Evolutionary conservation across 1,140 invertebrate genomes (phyloP), one percentile per base, ranked within the genome.

Genomic region (Drosophila sp.): DNA sequence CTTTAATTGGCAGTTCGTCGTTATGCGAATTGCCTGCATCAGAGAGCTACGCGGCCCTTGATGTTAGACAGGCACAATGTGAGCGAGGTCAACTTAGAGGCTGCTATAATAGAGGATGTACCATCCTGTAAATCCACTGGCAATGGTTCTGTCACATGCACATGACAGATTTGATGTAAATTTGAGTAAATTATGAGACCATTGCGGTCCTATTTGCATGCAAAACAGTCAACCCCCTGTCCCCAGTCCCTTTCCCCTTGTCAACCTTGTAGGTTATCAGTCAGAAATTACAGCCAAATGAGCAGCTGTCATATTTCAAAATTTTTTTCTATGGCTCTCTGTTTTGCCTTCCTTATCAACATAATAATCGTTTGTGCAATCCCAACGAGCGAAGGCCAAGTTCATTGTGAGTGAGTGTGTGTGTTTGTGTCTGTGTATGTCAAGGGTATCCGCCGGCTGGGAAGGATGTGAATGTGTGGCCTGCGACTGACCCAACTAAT

Each of bases 401-500:
- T 89, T 89, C 83, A 72, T 59, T 59, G 67, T 18, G 16, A 50
- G 21, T 21, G 38, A 7, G 27, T 63, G n/a, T 32, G 14, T 40
- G 36, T 50, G 50, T 46, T 36, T 50, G 56, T 48, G 67, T 45
- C 50, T 54, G 67, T 71, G 53, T 41, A 46, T 64, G 66, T 86
- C 83, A 86, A 82, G 82, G 82, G 18, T 83, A 87, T 72, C 62
- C 50, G 63, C 27, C 4, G 7, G 4, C 27, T 29, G 27, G 4
- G 4, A 29, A 29, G 27, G 59, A 64, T 54, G 54, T 76, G 67
- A 72, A 40, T 76, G 61, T 76, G 57, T 34, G 65, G 18, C 25
- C 53, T 71, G 59, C 34, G 76, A 72, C 72, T 87, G 78, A 87
- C 79, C 83, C 79, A 89, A 77, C 83, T 87, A 87, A 87, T 87